A percentile compares a stretch with the other conserved stretches of the same genome.
Evolutionary conservation across 2,888 invertebrate species (phyloP).

Genomic region (Pomacea canaliculata): DNA sequence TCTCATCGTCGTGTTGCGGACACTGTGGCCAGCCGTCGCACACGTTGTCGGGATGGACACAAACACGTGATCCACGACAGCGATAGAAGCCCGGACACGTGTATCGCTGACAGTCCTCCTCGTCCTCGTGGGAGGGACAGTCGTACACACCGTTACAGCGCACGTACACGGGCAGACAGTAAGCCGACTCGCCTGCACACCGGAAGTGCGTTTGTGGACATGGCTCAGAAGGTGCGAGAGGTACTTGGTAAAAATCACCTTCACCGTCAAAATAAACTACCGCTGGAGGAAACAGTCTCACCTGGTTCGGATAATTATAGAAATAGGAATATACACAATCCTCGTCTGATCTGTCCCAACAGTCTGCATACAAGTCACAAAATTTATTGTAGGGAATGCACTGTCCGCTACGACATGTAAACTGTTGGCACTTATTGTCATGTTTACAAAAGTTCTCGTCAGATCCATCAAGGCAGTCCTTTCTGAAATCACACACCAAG

Average conservation of each 20-base stretch:
- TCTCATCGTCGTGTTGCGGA: constrained; percentile 30
- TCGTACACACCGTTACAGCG: constrained; percentile 16
- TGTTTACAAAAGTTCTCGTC: constrained; percentile 18
- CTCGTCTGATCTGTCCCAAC: constrained; percentile 12
- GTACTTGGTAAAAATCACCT: not conserved
- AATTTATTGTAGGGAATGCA: not conserved
- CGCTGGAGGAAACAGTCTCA: not conserved
- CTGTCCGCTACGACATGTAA: constrained; percentile 9
- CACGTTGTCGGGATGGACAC: constrained; percentile 26
- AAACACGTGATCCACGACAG: constrained; percentile 22
- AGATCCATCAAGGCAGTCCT: constrained; percentile 15
- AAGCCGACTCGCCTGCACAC: not conserved
- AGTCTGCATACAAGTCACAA: constrained; percentile 7
- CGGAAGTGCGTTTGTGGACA: constrained; percentile 16
- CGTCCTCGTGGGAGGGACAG: constrained; percentile 10
- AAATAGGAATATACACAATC: not conserved
- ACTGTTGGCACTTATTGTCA: not conserved
- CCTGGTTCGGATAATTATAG: not conserved
- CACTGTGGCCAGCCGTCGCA: constrained; percentile 31
- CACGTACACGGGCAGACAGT: constrained; percentile 20
- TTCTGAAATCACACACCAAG: constrained; percentile 15
- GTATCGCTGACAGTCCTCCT: not conserved
- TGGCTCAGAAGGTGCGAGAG: not conserved
- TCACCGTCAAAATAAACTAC: not conserved
- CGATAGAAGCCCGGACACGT: constrained; percentile 6